Evolutionary conservation across 2,113 vertebrate species (phyloP).

Genomic region (Tricholaema leucomelas): DNA sequence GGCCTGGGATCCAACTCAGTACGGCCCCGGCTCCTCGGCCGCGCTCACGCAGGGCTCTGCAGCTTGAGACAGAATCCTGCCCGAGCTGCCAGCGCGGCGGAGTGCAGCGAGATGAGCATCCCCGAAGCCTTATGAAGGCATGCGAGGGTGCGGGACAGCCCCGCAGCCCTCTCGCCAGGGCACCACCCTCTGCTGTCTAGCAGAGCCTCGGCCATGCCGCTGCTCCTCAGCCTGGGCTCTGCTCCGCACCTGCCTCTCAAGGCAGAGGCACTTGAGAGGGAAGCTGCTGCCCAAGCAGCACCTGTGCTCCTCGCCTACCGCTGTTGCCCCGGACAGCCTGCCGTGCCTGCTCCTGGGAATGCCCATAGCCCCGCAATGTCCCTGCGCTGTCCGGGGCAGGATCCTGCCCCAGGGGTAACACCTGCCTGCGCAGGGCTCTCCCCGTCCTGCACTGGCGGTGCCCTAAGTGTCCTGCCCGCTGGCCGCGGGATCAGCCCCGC

Average conservation of each 20-base stretch:
- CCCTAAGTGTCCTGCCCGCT: not conserved
- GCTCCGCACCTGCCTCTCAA: accelerated
- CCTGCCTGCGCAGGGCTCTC: not conserved
- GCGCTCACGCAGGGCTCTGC: accelerated
- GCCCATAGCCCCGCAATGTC: not conserved
- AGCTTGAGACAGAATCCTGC: constrained; percentile 71
- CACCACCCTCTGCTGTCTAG: accelerated
- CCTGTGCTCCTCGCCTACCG: accelerated
- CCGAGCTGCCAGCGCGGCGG: constrained; percentile 64
- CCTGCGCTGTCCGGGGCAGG: not conserved
- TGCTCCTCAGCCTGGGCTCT: not conserved
- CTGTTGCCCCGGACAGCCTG: not conserved
- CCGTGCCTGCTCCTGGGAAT: not conserved
- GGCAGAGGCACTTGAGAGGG: accelerated
- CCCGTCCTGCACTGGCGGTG: not conserved
- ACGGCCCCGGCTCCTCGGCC: accelerated
- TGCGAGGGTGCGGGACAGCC: not conserved
- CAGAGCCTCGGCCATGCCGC: accelerated
- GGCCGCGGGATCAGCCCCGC: constrained; percentile 31
- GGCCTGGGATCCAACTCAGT: not conserved
- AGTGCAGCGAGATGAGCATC: constrained; percentile 68
- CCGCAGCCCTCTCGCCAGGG: not conserved
- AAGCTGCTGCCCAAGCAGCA: not conserved
- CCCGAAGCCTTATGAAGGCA: constrained; percentile 63
- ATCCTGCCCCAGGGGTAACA: not conserved